These are phyloP conservation scores for Anguilla megastoma DNA, from an alignment of 2,797 vertebrate species.

Conservation along the genomic window DNA sequence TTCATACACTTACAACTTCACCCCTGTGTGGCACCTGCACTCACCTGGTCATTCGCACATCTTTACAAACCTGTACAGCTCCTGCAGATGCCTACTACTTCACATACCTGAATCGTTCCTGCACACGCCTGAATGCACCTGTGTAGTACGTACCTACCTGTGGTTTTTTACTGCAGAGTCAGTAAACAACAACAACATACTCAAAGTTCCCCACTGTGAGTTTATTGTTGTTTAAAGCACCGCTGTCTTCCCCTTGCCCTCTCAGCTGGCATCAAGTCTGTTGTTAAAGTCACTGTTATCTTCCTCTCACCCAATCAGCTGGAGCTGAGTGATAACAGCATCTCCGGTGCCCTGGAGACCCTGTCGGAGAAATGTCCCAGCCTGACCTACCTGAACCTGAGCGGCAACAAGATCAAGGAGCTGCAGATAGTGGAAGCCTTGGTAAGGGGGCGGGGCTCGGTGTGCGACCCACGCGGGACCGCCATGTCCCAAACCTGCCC, in stretches of 20 bases:
- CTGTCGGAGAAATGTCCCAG: constrained; percentile 90
- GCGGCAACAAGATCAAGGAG: constrained; percentile 97
- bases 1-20: too few species aligned
- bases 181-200: too few species aligned
- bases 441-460: constrained; percentile 65
- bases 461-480: background rate
- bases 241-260: background rate
- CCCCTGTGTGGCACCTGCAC: background rate
- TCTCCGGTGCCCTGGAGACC: constrained; percentile 87
- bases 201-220: too few species aligned
- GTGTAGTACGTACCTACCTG: too few species aligned
- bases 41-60: background rate
- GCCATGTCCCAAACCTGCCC: constrained; percentile 22
- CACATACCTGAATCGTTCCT: background rate
- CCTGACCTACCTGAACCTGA: constrained; percentile 92
- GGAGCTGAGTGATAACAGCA: constrained; percentile 89
- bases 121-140: background rate
- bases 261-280: background rate
- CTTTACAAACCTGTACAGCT: background rate
- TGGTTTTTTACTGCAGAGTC: background rate
- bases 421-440: constrained; percentile 90
- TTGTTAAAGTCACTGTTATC: background rate
- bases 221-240: background rate
- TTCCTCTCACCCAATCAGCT: constrained; percentile 63
- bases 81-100: too few species aligned